A percentile compares a stretch with the other conserved stretches of the same genome.
Evolutionary conservation across 2,797 vertebrate genomes (phyloP).

Genomic region (Platalea minor): DNA sequence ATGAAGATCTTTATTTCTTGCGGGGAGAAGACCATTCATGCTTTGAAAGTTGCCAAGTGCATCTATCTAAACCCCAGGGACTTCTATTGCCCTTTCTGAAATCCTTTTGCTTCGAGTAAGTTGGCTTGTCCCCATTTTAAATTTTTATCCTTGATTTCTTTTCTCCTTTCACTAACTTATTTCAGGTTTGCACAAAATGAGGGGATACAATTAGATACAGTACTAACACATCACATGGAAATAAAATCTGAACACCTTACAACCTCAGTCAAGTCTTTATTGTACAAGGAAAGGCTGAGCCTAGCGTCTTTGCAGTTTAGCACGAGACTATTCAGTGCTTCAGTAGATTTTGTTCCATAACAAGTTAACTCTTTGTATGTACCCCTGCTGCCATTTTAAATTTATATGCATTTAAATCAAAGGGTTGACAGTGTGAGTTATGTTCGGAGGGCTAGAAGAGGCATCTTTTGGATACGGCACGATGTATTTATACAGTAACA

Average conservation of each 20-base stretch:
- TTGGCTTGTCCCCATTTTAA: not conserved
- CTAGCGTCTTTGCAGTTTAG: not conserved
- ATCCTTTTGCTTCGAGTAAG: not conserved
- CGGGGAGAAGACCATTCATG: not conserved
- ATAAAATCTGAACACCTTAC: not conserved
- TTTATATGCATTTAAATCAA: conserved; percentile 28
- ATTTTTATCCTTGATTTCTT: not conserved
- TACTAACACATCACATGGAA: not conserved
- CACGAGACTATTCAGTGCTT: not conserved
- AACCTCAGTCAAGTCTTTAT: not conserved
- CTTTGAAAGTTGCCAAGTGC: not conserved
- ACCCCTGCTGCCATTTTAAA: not conserved
- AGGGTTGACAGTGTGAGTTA: not conserved
- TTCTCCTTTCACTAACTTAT: not conserved
- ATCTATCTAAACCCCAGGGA: not conserved
- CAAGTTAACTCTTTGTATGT: not conserved
- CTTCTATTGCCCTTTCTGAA: not conserved
- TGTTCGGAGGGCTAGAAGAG: not conserved
- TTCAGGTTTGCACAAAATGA: not conserved
- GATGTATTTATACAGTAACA: not conserved
- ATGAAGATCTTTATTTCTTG: not conserved
- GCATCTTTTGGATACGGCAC: not conserved
- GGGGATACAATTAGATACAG: not conserved
- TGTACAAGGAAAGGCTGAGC: not conserved
- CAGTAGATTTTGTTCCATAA: not conserved